Evolutionary conservation across 1,140 invertebrate species (phyloP), one percentile per base, ranked within the genome.

Genomic region (Platyscapa corneri): DNA sequence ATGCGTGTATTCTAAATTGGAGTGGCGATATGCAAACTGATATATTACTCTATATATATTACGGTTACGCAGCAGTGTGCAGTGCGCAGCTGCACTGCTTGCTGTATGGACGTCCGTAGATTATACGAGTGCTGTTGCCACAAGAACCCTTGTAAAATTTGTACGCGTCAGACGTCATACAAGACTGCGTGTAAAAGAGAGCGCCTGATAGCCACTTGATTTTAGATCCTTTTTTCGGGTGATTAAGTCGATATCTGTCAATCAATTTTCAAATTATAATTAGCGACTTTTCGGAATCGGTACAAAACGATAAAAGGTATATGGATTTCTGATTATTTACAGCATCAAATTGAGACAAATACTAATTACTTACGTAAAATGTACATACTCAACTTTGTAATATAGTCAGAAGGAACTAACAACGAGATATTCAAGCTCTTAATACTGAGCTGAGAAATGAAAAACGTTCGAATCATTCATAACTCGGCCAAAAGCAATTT

Each of bases 1-100:
- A n/a, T 46, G 42, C 42, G 87, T 82, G 80, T 88, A 87, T 89
- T 87, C 86, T 78, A 87, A 89, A 88, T 88, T 89, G 86, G 86
- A 89, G 82, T 89, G 86, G 88, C 88, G 88, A 89, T 88, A 88
- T 87, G 86, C 87, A 79, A 87, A 87, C 86, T 85, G 88, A 89
- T 87, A 89, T 88, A 88, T 89, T 86, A 86, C 87, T 82, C 85
- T 65, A 87, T 87, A 88, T 88, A 87, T 85, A 89, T 88, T 88
- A 88, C 86, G 83, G 79, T 67, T 85, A 0, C 5, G 5, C 42
- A 78, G 76, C 30, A 27, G 18, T 8, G 70, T 6, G 5, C 27
- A 42, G 86, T 85, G 83, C 87, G 86, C 88, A 87, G 87, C 86
- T 88, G 87, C 86, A 83, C 86, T 82, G 82, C 87, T 80, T 83